Evolutionary conservation across 1,140 invertebrate genomes (phyloP).

Genomic region (Elymnias hypermnestra): DNA sequence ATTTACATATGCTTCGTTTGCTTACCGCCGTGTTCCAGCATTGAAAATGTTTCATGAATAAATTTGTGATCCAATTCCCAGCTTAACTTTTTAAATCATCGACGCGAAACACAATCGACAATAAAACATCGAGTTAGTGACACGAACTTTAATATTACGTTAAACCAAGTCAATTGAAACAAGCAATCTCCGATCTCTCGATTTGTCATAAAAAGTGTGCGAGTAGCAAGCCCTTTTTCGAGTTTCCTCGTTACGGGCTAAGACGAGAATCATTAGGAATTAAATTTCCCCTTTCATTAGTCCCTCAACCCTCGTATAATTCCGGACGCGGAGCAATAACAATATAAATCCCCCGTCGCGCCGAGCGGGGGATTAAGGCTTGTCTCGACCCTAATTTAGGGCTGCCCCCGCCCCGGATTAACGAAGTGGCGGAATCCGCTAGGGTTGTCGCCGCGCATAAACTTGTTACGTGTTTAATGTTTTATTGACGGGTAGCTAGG

Average conservation of each 20-base stretch:
- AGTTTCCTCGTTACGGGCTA: slow-evolving; percentile 74
- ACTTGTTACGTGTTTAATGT: slow-evolving; percentile 76
- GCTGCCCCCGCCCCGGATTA: slow-evolving; percentile 73
- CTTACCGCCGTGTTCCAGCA: slow-evolving; percentile 58
- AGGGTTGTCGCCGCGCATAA: slow-evolving; percentile 73
- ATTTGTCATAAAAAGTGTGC: slow-evolving; percentile 66
- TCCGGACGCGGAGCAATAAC: slow-evolving; percentile 74
- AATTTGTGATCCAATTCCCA: slow-evolving; percentile 67
- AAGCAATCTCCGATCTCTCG: slow-evolving; percentile 54
- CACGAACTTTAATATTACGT: no score
- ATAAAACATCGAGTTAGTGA: no score
- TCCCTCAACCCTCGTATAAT: slow-evolving; percentile 76
- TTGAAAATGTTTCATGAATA: slow-evolving; percentile 72
- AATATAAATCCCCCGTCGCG: slow-evolving; percentile 75
- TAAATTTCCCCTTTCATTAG: slow-evolving; percentile 76
- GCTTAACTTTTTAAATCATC: slow-evolving; percentile 53
- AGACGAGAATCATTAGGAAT: slow-evolving; percentile 76
- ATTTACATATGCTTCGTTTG: slow-evolving; percentile 68
- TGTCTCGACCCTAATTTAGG: slow-evolving; percentile 75
- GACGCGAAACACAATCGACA: slow-evolving; percentile 36
- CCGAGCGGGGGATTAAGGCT: slow-evolving; percentile 72
- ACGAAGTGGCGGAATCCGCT: slow-evolving; percentile 73
- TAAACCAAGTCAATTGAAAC: slow-evolving; percentile 28
- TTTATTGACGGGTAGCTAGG: slow-evolving; percentile 71
- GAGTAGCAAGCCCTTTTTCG: slow-evolving; percentile 69